Evolutionary conservation across 2,888 invertebrate genomes (phyloP), one percentile per base, ranked within the genome.

Genomic region (Metalampra italica): DNA sequence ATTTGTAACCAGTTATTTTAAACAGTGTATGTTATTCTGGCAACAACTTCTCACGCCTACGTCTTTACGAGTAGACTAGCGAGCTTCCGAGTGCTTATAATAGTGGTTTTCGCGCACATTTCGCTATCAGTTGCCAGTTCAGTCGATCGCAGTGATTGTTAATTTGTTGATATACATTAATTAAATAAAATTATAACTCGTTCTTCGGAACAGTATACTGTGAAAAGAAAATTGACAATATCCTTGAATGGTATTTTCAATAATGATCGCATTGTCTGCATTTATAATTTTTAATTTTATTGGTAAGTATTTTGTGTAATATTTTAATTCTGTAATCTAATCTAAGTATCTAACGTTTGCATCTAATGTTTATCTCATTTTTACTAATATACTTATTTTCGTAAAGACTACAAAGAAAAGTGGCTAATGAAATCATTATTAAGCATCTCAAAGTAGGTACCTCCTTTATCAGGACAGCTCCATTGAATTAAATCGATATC

Each of bases 41-140:
- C 70, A 66, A 60, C 56, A 50, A 34, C 34, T 34, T 41, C 36
- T 46, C 45, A 30, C 47, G 9, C 36, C 36, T n/a, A 36, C 36
- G 36, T 22, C n/a, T 36, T n/a, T 7, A n/a, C n/a, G 5, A n/a
- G 2, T n/a, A 36, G 39, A 15, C 68, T 64, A 56, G 56, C 49
- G 57, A 68, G 66, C 66, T 72, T 69, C 64, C 64, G 64, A 62
- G 64, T 51, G 47, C 46, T 54, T n/a, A n/a, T n/a, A 62, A 56
- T 68, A 78, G 80, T 83, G 62, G 62, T 71, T 78, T 75, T 76
- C 71, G 75, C 71, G 80, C 76, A 74, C 74, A 80, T 84, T 83
- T 76, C 75, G 71, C 65, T 71, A 66, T 56, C 77, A 68, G 76
- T 74, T 72, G 74, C 63, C 66, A 73, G 65, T 52, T 49, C 7